Evolutionary conservation across 2,888 invertebrate species (phyloP), one percentile per base, ranked within the genome.

Genomic region (Neoaliturus tenellus): DNA sequence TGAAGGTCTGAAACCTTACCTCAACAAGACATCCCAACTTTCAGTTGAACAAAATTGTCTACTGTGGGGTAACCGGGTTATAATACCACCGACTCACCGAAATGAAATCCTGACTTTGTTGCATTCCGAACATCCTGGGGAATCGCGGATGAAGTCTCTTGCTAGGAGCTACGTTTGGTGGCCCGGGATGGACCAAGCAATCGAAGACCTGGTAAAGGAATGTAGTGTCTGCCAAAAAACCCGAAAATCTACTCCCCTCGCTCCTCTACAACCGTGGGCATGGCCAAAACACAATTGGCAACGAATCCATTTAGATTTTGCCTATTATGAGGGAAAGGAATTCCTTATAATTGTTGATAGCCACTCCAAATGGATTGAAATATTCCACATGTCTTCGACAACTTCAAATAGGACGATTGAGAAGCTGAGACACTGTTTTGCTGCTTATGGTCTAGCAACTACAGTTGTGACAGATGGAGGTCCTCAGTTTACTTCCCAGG

Each of bases 381-480:
- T 86, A 28, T 82, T 85, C 48, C 55, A 81, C 58, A 85, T 86
- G 83, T 80, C 67, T n/a, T 75, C 78, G n/a, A 85, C 84, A 25
- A 86, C 86, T 5, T 67, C 85, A 44, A 31, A 62, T 73, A 81
- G 58, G 48, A 86, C 84, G 25, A 86, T 86, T 58, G 51, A 81
- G 23, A 69, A 78, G 17, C 48, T 87, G 75, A 80, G 86, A 80
- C 82, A 85, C 62, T 28, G 83, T 14, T 87, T 86, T 84, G 39
- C 86, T 12, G 55, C 85, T 39, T 87, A 81, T 33, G 87, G 87
- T n/a, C 81, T 87, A 39, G 86, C 86, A 33, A 84, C 83, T 62
- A 33, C 62, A 1, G 33, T 88, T 17, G 86, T 87, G 12, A 84
- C 86, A 4, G 86, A 87, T 78, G 87, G 87, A 78, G 88, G 86